Evolutionary conservation across 2,888 invertebrate species (phyloP).

Genomic region (Euplagia quadripunctaria): DNA sequence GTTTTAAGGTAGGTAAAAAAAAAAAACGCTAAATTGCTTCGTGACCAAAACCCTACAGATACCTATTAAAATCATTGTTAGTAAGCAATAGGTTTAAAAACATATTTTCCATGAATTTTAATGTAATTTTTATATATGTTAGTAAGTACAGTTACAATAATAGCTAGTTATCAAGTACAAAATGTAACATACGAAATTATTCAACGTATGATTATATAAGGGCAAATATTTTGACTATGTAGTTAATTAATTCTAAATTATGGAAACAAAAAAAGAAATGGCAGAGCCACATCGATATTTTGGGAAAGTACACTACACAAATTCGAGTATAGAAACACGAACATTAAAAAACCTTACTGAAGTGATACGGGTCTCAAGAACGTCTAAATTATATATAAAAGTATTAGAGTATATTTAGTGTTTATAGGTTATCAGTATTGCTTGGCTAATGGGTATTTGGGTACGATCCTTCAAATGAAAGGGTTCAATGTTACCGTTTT

Average conservation of each 20-base stretch:
- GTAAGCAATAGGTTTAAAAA: not conserved
- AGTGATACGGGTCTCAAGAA: no score
- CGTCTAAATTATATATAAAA: no score
- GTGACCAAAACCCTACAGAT: not conserved
- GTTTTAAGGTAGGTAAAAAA: not conserved
- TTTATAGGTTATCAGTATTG: no score
- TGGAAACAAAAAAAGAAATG: not conserved
- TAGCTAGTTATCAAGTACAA: not conserved
- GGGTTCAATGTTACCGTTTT: no score
- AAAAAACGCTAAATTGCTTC: not conserved
- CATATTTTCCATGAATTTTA: not conserved
- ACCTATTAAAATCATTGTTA: not conserved
- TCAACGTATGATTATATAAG: not conserved
- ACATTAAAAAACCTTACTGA: no score
- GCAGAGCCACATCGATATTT: no score
- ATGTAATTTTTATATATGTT: no score
- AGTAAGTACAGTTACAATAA: not conserved
- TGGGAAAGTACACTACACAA: no score
- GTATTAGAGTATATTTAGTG: no score
- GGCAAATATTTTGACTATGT: not conserved
- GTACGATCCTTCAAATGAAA: no score
- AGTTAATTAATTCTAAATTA: not conserved
- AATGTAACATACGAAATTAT: not conserved
- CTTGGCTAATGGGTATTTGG: no score
- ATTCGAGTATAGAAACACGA: no score